Percentiles rank a stretch among this genome's conserved stretches.
Conservation (phyloP, 2,113 vertebrate genomes). For the Coptodon rendalli region DNA sequence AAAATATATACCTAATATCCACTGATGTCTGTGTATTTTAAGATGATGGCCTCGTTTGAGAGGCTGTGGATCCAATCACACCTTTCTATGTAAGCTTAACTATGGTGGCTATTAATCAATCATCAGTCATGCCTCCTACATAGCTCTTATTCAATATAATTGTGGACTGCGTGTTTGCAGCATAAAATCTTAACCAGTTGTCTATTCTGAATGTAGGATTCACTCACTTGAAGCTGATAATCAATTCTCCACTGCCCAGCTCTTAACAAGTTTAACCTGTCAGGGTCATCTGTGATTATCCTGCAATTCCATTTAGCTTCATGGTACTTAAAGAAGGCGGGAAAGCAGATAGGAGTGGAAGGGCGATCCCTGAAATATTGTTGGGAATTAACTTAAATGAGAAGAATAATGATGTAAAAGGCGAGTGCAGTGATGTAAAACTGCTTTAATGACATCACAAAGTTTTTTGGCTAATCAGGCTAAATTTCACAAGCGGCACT, state of each 20-base stretch:
- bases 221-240: not conserved
- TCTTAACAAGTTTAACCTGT: constrained; percentile 43
- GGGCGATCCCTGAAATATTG: not conserved
- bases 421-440: not conserved
- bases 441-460: not conserved
- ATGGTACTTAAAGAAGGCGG: not conserved
- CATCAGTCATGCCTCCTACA: constrained; percentile 39
- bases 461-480: not conserved
- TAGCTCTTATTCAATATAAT: constrained; percentile 12
- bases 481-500: not conserved
- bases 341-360: not conserved
- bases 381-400: not conserved
- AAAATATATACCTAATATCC: constrained; percentile 5
- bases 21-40: constrained; percentile 13
- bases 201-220: not conserved
- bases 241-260: constrained; percentile 22
- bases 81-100: constrained; percentile 24
- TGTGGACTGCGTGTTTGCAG: not conserved
- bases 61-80: constrained; percentile 3
- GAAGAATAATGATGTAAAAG: not conserved
- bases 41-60: constrained; percentile 38
- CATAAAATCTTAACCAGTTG: not conserved
- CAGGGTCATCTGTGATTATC: constrained; percentile 31
- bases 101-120: constrained; percentile 28
- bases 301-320: constrained; percentile 26